Percentiles rank a stretch among this genome's conserved stretches.
phyloP scores from a whole-genome alignment of 2,113 vertebrate genomes.

The Boulengerochromis microlepis region DNA sequence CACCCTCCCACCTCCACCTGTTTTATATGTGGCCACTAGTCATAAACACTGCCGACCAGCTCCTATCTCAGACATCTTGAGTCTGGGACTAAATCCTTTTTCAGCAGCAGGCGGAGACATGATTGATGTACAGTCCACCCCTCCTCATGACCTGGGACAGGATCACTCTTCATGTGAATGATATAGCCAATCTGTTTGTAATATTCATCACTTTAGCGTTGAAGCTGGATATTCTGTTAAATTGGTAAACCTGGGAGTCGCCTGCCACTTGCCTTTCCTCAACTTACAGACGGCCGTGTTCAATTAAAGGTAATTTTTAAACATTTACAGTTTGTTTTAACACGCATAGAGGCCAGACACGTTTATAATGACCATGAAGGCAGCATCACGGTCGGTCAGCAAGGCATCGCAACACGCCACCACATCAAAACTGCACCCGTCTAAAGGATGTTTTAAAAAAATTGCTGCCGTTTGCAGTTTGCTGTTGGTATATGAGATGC shows the following conservation, averaged over 20 bases:
- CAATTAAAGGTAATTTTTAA: conserved; percentile 13
- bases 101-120: background rate
- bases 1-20: background rate
- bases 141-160: conserved; percentile 13
- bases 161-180: conserved; percentile 38
- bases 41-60: conserved; percentile 15
- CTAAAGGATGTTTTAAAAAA: conserved; percentile 18
- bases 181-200: conserved; percentile 39
- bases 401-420: conserved; percentile 6
- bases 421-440: conserved; percentile 18
- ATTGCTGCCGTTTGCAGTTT: conserved; percentile 41
- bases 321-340: conserved; percentile 28
- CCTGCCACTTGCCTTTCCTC: background rate
- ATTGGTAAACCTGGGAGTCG: background rate
- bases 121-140: conserved; percentile 20
- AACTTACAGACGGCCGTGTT: conserved; percentile 20
- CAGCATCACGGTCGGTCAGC: conserved; percentile 8
- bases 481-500: conserved; percentile 28
- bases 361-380: conserved; percentile 27
- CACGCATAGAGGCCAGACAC: background rate
- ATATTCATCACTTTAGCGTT: conserved; percentile 24
- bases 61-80: conserved; percentile 10
- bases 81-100: conserved; percentile 9
- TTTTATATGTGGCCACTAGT: conserved; percentile 35
- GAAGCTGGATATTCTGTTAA: background rate